Conservation (phyloP, 2,797 vertebrate genomes). For the Corythornis leucogaster region DNA sequence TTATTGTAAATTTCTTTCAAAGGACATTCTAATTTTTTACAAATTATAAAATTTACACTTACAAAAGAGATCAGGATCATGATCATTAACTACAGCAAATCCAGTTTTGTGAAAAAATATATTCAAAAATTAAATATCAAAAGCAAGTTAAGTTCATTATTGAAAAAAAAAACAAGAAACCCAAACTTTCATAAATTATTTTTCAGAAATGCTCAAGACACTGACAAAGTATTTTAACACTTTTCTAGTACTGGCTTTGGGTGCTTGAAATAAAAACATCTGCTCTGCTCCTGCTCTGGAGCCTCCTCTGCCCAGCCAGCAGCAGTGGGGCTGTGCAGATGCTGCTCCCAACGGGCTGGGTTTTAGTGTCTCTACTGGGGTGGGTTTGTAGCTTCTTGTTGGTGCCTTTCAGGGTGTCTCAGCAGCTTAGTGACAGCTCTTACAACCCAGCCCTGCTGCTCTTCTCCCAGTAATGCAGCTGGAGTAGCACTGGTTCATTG, state of each 20-base stretch:
- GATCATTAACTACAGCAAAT: conserved; percentile 36
- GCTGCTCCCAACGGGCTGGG: fast-evolving
- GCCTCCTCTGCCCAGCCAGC: neutral
- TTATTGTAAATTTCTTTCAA: conserved; percentile 43
- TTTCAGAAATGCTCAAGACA: conserved; percentile 55
- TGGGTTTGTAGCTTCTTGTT: neutral
- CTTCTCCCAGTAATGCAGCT: neutral
- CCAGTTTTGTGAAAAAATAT: conserved; percentile 69
- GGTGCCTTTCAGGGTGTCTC: neutral
- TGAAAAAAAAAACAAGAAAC: conserved; percentile 6
- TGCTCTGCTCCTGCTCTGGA: neutral
- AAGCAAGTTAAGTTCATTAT: conserved; percentile 54
- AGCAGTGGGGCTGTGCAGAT: neutral
- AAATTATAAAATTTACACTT: conserved; percentile 63
- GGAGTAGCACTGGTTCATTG: neutral
- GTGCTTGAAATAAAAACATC: neutral
- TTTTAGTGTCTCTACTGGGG: fast-evolving
- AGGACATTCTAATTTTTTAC: conserved; percentile 26
- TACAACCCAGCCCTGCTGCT: neutral
- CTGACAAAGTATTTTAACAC: neutral
- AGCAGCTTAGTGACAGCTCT: neutral
- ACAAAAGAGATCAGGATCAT: conserved; percentile 28
- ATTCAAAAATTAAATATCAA: conserved; percentile 73
- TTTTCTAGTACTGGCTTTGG: conserved; percentile 4
- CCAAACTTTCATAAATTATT: conserved; percentile 55